Evolutionary conservation across 1,140 invertebrate genomes (phyloP).

Genomic region (Euschistus heros): DNA sequence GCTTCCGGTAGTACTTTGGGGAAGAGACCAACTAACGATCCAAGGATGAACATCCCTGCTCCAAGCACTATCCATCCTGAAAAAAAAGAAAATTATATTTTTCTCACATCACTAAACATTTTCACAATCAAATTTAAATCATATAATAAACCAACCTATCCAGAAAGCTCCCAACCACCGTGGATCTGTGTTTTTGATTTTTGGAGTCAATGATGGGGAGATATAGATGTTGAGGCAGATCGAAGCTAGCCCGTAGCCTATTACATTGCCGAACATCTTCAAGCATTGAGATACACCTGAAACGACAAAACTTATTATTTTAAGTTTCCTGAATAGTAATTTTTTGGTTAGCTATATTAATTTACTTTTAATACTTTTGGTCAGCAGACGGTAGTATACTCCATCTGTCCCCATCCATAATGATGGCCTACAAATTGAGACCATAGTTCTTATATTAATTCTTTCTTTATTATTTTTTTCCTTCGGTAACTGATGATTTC

Average conservation of each 20-base stretch:
- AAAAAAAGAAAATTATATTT: constrained; percentile 31
- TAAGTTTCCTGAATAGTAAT: too few relatives aligned
- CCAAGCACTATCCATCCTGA: constrained; percentile 51
- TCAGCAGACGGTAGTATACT: too few relatives aligned
- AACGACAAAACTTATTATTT: constrained; percentile 21
- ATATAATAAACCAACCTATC: constrained; percentile 42
- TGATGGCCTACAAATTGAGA: too few relatives aligned
- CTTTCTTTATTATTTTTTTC: too few relatives aligned
- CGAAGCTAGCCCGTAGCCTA: constrained; percentile 58
- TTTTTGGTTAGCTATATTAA: too few relatives aligned
- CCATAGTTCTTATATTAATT: too few relatives aligned
- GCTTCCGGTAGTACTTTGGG: constrained; percentile 44
- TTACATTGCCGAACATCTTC: constrained; percentile 56
- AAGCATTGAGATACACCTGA: constrained; percentile 55
- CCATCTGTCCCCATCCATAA: too few relatives aligned
- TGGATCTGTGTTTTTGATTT: constrained; percentile 54
- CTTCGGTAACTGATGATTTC: too few relatives aligned
- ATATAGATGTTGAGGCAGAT: constrained; percentile 58
- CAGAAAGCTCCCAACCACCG: constrained; percentile 73
- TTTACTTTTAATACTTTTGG: too few relatives aligned
- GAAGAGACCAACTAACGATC: constrained; percentile 45
- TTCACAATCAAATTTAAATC: too few relatives aligned
- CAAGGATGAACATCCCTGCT: constrained; percentile 40
- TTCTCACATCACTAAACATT: too few relatives aligned
- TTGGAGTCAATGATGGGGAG: constrained; percentile 53